Evolutionary conservation across 2,113 vertebrate species (phyloP), one percentile per base, ranked within the genome.

Genomic region (Pachypanchax playfairii): DNA sequence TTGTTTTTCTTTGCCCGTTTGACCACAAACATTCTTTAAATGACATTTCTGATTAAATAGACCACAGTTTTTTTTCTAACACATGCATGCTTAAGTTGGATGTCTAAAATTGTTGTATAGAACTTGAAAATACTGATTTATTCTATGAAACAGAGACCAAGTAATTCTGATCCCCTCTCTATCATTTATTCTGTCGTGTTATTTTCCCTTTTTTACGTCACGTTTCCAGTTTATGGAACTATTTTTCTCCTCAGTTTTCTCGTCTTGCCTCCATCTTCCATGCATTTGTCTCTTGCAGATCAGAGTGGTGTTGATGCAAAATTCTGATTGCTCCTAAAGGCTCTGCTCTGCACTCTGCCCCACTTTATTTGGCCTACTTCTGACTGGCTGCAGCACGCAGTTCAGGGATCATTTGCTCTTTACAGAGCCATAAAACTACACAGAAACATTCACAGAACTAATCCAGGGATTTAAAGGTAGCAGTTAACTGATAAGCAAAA

Each of bases 291-390:
- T 53, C 11, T 70, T n/a, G 44, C 38, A 51, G 28, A 13, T 4
- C 17, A 43, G 36, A 2, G 21, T 14, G n/a, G 18, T 47, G 1
- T 25, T 61, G 50, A 43, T 31, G 28, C 26, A 33, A 18, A 35
- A 24, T 49, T 48, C 28, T 54, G 35, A 22, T 58, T 36, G 22
- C 22, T 25, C 44, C 35, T 14, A 28, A 31, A 35, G 47, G 25
- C 26, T 51, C 17, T 6, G 10, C 38, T 29, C 0, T 29, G 48
- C 35, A 18, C 35, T 63, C 29, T 50, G 62, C 12, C 58, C 65
- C 26, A 61, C 73, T 65, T 71, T 54, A 62, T 48, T 29, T 50
- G 75, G 47, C 58, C 65, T 65, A 55, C 31, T 63, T 77, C 26
- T 74, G 53, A 59, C 6, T 1, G 17, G 8, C 42, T 24, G 52